A percentile compares a stretch with the other conserved stretches of the same genome.
Conservation (phyloP, 1,140 invertebrate genomes). For the Drosophila watanabei region DNA sequence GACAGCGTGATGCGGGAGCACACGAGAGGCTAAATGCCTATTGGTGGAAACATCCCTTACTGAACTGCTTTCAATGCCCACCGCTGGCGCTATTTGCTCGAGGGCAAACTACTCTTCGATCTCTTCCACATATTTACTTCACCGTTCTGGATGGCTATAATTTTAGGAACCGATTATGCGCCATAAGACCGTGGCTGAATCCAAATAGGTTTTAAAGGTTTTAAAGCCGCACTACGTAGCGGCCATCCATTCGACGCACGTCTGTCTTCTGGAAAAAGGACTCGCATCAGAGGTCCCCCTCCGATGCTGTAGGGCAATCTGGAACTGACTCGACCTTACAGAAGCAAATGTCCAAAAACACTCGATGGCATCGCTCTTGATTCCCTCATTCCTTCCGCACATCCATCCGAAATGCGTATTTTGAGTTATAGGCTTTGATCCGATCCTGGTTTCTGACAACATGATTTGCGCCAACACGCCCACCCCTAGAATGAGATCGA, state of each 20-base stretch:
- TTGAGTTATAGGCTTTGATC: not conserved
- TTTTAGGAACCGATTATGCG: conserved; percentile 10
- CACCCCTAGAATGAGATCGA: not conserved
- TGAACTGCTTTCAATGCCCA: not conserved
- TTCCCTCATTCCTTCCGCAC: too few species aligned
- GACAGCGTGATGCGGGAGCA: conserved; percentile 2
- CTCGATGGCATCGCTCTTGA: too few species aligned
- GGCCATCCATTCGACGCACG: too few species aligned
- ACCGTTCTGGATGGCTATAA: not conserved
- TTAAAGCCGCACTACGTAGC: too few species aligned
- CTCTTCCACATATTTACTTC: not conserved
- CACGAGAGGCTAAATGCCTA: not conserved
- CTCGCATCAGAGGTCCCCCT: too few species aligned
- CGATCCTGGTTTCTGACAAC: not conserved
- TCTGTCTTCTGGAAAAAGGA: not conserved
- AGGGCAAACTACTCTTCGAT: not conserved
- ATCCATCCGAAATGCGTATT: too few species aligned
- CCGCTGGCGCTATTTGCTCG: too few species aligned
- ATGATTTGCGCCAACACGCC: not conserved
- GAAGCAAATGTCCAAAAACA: too few species aligned
- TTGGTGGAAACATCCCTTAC: not conserved
- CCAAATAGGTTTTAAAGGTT: not conserved
- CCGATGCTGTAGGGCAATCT: not conserved
- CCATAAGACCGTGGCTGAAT: conserved; percentile 1
- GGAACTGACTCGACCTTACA: not conserved